Base-by-base conservation (phyloP, 2,888 invertebrate species). In the Diaprepes abbreviatus region DNA sequence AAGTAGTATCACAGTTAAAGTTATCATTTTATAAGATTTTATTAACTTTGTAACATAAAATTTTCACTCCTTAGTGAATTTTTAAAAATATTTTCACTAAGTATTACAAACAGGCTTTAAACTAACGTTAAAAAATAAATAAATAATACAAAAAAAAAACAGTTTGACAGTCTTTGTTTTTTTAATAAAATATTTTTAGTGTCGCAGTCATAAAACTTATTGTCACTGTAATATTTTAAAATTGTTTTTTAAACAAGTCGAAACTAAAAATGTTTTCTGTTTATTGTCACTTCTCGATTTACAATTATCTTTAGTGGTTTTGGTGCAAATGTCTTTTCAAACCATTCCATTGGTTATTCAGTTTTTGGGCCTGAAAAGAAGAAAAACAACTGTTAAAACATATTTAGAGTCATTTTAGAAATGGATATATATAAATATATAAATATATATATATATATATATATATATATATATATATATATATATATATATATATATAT, bases 1-100 rank as follows among this genome's bases (percentile, higher is more conserved):
- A 21, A 48, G 21, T 36, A 62, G 6, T 50, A 62, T 62, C 62
- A 62, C 62, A 62, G 50, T 35, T 50, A 12, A 36, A 7, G 54
- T 43, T 40, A 55, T 17, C 58, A 58, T 43, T 36, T 45, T 45
- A 1, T 40, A 7, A 24, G 5, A 24, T 24, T 5, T 24, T 24
- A 24, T 24, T 19, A 43, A 19, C 1, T 43, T 19, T 19, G n/a
- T 43, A 43, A n/a, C n/a, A n/a, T n/a, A n/a, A 9, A 19, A 28
- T 14, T n/a, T n/a, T n/a, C 24, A 48, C 48, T n/a, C n/a, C n/a
- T 14, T n/a, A 17, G 14, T 28, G 21, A 28, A n/a, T n/a, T 28
- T 19, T 28, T 12, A 24, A 6, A n/a, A 21, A 45, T 45, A 48
- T 14, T 14, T 14, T 48, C 48, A 48, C 48, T 48, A 14, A 14